Evolutionary conservation across 1,140 invertebrate genomes (phyloP).

Genomic region (Chironomus tepperi): DNA sequence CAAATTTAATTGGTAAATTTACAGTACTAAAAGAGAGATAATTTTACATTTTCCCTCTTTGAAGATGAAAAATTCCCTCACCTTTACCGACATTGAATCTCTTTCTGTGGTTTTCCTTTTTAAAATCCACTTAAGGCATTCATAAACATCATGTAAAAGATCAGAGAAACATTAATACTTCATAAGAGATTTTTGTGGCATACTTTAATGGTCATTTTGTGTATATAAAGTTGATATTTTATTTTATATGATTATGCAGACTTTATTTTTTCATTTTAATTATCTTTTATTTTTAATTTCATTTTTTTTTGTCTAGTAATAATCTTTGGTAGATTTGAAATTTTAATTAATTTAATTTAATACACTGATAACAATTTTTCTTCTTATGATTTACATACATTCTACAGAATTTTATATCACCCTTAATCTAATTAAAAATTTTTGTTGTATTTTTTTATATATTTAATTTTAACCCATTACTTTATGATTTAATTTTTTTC

Average conservation of each 20-base stretch:
- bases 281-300: not conserved
- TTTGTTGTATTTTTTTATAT: not conserved
- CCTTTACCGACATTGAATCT: not conserved
- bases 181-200: constrained; percentile 12
- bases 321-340: not conserved
- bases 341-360: not conserved
- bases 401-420: not conserved
- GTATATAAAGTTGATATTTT: not conserved
- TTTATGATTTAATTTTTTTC: too few species aligned
- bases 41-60: not conserved
- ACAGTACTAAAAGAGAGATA: not conserved
- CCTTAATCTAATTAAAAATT: not conserved
- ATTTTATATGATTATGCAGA: not conserved
- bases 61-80: not conserved
- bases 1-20: constrained; percentile 16
- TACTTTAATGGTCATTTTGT: not conserved
- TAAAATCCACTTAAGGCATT: not conserved
- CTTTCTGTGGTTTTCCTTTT: not conserved
- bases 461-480: not conserved
- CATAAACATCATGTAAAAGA: not conserved
- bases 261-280: not conserved
- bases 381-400: not conserved
- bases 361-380: not conserved
- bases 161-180: constrained; percentile 17
- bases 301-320: too few species aligned